A percentile compares a stretch with the other conserved stretches of the same genome.
phyloP scores from a whole-genome alignment of 2,113 vertebrate genomes.

The Daubentonia madagascariensis region DNA sequence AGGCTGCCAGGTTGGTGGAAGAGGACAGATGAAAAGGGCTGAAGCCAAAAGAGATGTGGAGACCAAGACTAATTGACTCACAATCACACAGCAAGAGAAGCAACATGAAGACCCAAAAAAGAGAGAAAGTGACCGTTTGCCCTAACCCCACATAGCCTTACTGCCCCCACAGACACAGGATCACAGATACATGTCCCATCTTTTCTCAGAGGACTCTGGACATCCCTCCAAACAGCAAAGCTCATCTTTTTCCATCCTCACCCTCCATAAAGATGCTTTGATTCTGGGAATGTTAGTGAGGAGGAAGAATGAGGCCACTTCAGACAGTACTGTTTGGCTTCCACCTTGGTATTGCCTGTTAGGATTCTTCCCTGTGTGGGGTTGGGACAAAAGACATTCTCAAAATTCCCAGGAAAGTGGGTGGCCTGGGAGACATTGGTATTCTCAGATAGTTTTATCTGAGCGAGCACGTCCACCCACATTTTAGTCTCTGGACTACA shows the following conservation, averaged over 20 bases:
- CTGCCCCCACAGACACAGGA: neutral
- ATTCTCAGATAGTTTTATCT: constrained; percentile 49
- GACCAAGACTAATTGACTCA: neutral
- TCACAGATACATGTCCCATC: neutral
- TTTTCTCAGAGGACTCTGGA: neutral
- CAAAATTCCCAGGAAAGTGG: constrained; percentile 66
- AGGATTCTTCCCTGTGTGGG: constrained; percentile 59
- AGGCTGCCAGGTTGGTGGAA: constrained; percentile 1
- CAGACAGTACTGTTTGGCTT: neutral
- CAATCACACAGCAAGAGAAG: neutral
- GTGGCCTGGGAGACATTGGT: constrained; percentile 52
- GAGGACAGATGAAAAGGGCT: constrained; percentile 26
- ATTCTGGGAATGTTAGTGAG: constrained; percentile 17
- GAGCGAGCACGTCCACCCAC: constrained; percentile 19
- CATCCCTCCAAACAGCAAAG: neutral
- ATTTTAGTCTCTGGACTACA: neutral
- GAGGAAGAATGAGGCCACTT: constrained; percentile 32
- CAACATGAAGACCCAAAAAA: neutral
- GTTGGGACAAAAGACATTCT: constrained; percentile 60
- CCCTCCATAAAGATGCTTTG: constrained; percentile 38
- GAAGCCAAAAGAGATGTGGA: neutral
- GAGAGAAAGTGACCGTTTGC: neutral
- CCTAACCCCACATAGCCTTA: neutral
- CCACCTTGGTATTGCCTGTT: constrained; percentile 54
- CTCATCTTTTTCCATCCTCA: neutral